Evolutionary conservation across 2,888 invertebrate genomes (phyloP).

Genomic region (Anarsia innoxiella): DNA sequence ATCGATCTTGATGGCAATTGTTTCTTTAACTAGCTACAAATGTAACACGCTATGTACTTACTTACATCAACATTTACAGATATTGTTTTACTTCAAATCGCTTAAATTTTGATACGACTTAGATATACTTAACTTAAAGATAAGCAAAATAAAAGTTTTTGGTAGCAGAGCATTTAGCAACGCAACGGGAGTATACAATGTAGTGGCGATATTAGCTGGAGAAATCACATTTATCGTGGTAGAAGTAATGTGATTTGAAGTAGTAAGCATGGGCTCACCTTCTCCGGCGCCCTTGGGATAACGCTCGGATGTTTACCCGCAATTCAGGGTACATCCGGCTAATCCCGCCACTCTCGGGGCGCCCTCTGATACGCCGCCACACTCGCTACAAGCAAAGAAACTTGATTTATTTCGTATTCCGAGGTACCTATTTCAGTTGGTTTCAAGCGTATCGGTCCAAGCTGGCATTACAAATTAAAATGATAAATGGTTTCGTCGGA

Average conservation of each 20-base stretch:
- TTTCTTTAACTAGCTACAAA: conserved; percentile 31
- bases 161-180: too few relatives aligned
- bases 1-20: conserved; percentile 61
- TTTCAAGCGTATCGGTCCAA: not conserved
- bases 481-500: conserved; percentile 12
- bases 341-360: conserved; percentile 50
- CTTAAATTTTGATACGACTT: too few relatives aligned
- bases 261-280: conserved; percentile 51
- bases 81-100: too few relatives aligned
- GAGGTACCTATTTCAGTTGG: not conserved
- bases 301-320: conserved; percentile 59
- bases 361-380: conserved; percentile 33
- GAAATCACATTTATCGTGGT: too few relatives aligned
- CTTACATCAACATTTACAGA: too few relatives aligned
- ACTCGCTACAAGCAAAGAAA: conserved; percentile 10
- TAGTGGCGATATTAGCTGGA: too few relatives aligned
- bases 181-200: too few relatives aligned
- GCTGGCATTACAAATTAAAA: conserved; percentile 7
- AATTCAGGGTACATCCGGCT: conserved; percentile 60
- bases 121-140: too few relatives aligned
- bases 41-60: too few relatives aligned
- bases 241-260: conserved; percentile 38
- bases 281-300: conserved; percentile 32
- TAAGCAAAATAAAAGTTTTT: too few relatives aligned
- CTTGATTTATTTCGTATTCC: not conserved